phyloP scores from a whole-genome alignment of 2,113 vertebrate species.

The Chaetodon auriga region DNA sequence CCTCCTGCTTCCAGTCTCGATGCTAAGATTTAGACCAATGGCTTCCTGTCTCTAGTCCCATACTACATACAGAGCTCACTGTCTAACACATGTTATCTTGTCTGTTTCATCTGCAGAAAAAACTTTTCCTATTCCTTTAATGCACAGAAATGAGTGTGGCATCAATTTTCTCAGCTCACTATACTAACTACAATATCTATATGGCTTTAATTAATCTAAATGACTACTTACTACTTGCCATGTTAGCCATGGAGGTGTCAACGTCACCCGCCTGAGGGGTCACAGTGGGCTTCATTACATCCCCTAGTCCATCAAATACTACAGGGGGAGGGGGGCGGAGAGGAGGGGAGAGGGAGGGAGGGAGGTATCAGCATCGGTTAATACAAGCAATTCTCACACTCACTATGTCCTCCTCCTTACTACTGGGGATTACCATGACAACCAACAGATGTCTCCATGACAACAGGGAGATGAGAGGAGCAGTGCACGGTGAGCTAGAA shows the following conservation, averaged over 20 bases:
- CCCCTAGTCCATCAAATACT: constrained; percentile 98
- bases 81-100: neutral
- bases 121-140: neutral
- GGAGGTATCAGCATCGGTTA: constrained; percentile 64
- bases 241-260: constrained; percentile 95
- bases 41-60: neutral
- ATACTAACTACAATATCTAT: neutral
- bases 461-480: constrained; percentile 58
- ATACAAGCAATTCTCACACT: constrained; percentile 55
- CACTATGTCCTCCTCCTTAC: constrained; percentile 41
- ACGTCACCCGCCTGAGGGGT: constrained; percentile 93
- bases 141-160: no score
- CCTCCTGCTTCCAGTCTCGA: neutral
- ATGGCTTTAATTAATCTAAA: constrained; percentile 25
- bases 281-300: constrained; percentile 97
- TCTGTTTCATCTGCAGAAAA: neutral
- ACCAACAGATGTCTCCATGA: constrained; percentile 74
- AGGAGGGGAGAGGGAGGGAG: constrained; percentile 57
- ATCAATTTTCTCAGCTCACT: no score
- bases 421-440: constrained; percentile 70
- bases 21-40: neutral
- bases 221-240: constrained; percentile 95
- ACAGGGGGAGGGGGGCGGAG: constrained; percentile 25
- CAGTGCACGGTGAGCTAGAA: constrained; percentile 27
- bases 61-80: neutral